Percentiles rank a stretch among this genome's conserved stretches.
Evolutionary conservation across 2,888 invertebrate genomes (phyloP).

Genomic region (Conomelus anceps): DNA sequence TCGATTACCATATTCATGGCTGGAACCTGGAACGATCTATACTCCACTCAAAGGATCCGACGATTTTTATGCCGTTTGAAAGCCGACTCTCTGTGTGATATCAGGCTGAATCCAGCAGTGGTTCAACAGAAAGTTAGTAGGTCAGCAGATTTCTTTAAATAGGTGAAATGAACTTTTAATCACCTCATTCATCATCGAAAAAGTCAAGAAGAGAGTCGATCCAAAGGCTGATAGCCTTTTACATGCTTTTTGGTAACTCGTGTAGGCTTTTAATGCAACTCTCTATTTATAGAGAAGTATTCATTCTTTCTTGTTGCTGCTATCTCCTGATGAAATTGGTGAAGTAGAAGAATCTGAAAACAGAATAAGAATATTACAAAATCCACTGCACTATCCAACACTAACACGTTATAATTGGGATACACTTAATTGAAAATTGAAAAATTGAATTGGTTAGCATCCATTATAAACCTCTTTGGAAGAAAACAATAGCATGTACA

Average conservation of each 20-base stretch:
- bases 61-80: not conserved
- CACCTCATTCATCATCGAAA: not conserved
- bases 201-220: not conserved
- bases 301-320: not conserved
- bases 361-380: no score
- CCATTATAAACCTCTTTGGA: no score
- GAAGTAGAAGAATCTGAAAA: no score
- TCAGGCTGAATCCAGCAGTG: no score
- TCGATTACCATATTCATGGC: not conserved
- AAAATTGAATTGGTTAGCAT: no score
- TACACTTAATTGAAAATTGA: no score
- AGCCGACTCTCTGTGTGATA: not conserved
- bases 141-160: not conserved
- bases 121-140: not conserved
- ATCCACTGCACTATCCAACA: no score
- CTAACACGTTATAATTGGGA: no score
- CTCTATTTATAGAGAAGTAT: not conserved
- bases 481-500: no score
- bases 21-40: not conserved
- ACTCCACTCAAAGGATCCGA: not conserved
- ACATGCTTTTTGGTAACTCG: not conserved
- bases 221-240: not conserved
- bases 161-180: not conserved
- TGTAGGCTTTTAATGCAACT: not conserved
- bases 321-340: no score